Base-by-base conservation (phyloP, 2,113 vertebrate genomes). In the Falcunculus frontatus region DNA sequence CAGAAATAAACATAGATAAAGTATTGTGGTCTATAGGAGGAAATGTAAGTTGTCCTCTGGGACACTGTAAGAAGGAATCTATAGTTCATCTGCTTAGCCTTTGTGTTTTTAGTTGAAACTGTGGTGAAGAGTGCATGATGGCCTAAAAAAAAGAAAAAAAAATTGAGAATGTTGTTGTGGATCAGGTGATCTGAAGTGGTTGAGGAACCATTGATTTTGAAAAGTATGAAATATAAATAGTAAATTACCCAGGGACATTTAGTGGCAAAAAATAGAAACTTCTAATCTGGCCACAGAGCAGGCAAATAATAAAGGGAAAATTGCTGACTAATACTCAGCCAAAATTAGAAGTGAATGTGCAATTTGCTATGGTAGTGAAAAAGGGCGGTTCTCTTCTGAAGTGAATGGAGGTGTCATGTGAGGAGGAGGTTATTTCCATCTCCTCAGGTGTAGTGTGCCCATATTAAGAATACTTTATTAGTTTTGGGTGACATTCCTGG, bases 191-290 rank as follows among this genome's bases (percentile, higher is more conserved):
- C 55, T 81, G 35, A 53, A 84, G 79, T 89, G 63, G 39, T 74
- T 86, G 64, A 59, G 42, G 56, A 80, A 59, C 55, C 39, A 63
- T 47, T 63, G 94, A 90, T 93, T 93, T 95, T 90, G 49, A 49
- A 39, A 91, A 84, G 50, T 91, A 79, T 69, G 37, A 94, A 91
- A 59, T 90, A 91, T 55, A 96, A 95, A 91, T 91, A 94, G 87
- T 73, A 93, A 68, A 90, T 75, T 75, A 50, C 37, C 16, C 68
- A 49, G 83, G 35, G 73, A 89, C n/a, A 35, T 70, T 92, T 67
- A 78, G 29, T 72, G 44, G 53, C 68, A 89, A 95, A 96, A 97
- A 94, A 79, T 89, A 94, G 92, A 89, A 84, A 87, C 72, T 94
- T 93, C 62, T 90, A 23, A 92, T 93, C 56, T 95, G 64, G 37